phyloP scores from a whole-genome alignment of 2,888 invertebrate species.

The Adelognathus sp. region DNA sequence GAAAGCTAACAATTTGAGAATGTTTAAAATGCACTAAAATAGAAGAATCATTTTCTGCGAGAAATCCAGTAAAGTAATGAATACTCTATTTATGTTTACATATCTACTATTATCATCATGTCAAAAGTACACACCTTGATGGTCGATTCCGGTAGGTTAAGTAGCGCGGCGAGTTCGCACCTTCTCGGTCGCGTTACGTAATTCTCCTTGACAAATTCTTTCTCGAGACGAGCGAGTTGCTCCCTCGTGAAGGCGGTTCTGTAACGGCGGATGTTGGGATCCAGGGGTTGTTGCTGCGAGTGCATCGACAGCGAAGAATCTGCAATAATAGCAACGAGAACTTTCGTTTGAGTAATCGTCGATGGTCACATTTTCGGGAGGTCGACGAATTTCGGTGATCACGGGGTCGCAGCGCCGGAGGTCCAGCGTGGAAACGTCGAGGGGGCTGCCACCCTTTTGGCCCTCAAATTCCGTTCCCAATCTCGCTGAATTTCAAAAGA shows the following conservation, averaged over 20 bases:
- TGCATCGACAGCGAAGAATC: slow-evolving; percentile 61
- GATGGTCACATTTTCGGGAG: not conserved
- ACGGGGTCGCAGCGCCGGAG: not conserved
- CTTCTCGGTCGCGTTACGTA: slow-evolving; percentile 97
- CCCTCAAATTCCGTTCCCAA: not conserved
- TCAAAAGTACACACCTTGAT: slow-evolving; percentile 90
- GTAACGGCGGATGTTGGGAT: slow-evolving; percentile 92
- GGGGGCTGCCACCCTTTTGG: not conserved
- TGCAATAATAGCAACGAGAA: slow-evolving; percentile 18
- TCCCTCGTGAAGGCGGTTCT: slow-evolving; percentile 98
- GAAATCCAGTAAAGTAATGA: no score
- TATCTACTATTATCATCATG: no score
- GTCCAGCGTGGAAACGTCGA: not conserved
- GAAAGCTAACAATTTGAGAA: no score
- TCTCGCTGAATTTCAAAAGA: not conserved
- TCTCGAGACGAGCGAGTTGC: slow-evolving; percentile 94
- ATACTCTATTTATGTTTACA: no score
- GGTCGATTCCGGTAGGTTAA: slow-evolving; percentile 97
- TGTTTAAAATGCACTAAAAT: no score
- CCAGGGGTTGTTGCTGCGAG: slow-evolving; percentile 72
- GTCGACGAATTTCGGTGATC: not conserved
- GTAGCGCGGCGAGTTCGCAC: slow-evolving; percentile 96
- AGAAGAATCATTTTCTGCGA: no score
- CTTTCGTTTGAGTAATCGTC: not conserved
- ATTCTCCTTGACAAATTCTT: slow-evolving; percentile 98